A percentile compares a stretch with the other conserved stretches of the same genome.
phyloP scores from a whole-genome alignment of 2,113 vertebrate genomes.

The Callipepla californica region DNA sequence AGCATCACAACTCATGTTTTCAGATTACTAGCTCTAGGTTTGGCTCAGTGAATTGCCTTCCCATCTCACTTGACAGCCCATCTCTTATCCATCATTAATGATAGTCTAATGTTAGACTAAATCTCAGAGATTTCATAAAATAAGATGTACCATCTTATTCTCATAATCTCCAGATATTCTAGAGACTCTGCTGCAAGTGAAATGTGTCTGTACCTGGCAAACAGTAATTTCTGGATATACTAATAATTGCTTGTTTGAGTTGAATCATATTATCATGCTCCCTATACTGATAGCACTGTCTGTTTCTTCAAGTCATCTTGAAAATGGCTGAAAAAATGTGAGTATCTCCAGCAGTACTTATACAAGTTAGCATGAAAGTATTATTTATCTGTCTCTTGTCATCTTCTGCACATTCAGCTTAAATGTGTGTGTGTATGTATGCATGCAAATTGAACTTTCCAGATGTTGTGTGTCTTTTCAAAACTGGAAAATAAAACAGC shows the following conservation, averaged over 20 bases:
- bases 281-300: neutral
- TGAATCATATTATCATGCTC: neutral
- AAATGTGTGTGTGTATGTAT: neutral
- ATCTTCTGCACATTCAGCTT: neutral
- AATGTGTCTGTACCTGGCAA: neutral
- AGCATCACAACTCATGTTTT: neutral
- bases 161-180: neutral
- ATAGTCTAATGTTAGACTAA: neutral
- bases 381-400: neutral
- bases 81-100: neutral
- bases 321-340: fast-evolving
- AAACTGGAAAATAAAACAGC: neutral
- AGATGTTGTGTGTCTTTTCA: neutral
- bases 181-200: neutral
- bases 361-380: neutral
- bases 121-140: neutral
- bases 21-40: neutral
- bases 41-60: neutral
- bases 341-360: neutral
- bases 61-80: fast-evolving
- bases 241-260: neutral
- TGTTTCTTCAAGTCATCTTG: neutral
- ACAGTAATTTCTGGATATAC: neutral
- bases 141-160: neutral
- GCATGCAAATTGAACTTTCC: neutral